phyloP scores from a whole-genome alignment of 92 coral and sea anemone species.

The Bergia sp. region DNA sequence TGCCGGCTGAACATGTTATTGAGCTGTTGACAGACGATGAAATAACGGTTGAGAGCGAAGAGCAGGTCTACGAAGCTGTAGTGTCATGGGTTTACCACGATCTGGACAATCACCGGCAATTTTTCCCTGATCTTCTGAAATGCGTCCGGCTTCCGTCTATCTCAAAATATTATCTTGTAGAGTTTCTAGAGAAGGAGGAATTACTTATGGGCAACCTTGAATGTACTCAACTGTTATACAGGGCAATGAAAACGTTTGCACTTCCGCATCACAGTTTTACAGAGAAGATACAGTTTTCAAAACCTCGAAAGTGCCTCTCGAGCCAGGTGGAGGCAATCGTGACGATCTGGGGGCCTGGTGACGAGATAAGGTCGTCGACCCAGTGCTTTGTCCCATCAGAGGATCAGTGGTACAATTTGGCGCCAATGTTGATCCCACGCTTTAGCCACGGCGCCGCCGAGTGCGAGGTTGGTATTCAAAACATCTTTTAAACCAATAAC shows the following conservation, averaged over 20 bases:
- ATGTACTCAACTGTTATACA: constrained; percentile 76
- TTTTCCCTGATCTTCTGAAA: constrained; percentile 69
- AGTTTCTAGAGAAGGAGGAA: constrained; percentile 78
- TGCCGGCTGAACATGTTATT: constrained; percentile 65
- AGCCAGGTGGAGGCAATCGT: constrained; percentile 80
- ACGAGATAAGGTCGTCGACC: constrained; percentile 91
- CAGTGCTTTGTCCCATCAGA: constrained; percentile 90
- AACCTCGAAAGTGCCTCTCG: constrained; percentile 63
- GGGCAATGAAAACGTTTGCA: constrained; percentile 84
- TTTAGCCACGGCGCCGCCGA: constrained; percentile 97
- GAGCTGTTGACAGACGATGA: constrained; percentile 82
- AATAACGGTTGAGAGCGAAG: constrained; percentile 75
- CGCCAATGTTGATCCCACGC: constrained; percentile 95
- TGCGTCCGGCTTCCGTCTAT: constrained; percentile 81
- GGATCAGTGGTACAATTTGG: constrained; percentile 91
- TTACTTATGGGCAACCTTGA: constrained; percentile 67
- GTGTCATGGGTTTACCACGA: constrained; percentile 91
- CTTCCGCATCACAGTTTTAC: constrained; percentile 41
- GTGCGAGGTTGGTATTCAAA: constrained; percentile 57
- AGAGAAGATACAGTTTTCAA: constrained; percentile 51
- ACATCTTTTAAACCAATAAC: neutral
- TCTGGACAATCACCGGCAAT: constrained; percentile 52
- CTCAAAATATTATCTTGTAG: constrained; percentile 80
- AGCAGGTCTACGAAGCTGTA: constrained; percentile 89
- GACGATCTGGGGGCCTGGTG: constrained; percentile 97